Evolutionary conservation across 2,888 invertebrate species (phyloP), one percentile per base, ranked within the genome.

Genomic region (Escarpia spicata): DNA sequence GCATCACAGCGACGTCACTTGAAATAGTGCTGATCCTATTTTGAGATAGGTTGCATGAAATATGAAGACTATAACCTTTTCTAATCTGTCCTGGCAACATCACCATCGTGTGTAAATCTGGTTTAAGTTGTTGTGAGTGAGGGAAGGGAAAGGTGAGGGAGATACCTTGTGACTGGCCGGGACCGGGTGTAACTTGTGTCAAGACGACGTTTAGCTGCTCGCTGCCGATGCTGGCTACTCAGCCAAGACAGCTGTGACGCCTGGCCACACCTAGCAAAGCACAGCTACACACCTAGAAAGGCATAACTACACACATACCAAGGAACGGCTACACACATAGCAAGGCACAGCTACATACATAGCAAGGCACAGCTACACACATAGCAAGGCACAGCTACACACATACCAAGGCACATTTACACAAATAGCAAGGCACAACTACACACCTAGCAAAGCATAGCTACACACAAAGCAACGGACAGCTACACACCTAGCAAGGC

Each of bases 171-270:
- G 43, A 91, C 43, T 91, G 37, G 44, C 91, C 91, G 91, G 8
- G 15, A 43, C 43, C 43, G 44, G 31, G 43, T 26, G 44, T 91
- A 91, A 43, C 91, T 43, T 0, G 44, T 44, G 43, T 91, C 91
- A 31, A 44, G 43, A 43, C 44, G 91, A n/a, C 91, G 91, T 26
- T 31, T 91, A 26, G 75, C 75, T 31, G 43, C 91, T 91, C 91
- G 91, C 44, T 91, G 43, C 37, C 91, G 43, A 19, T 26, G 91
- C 91, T 91, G 91, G 91, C 91, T 91, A 37, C 37, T 44, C 26
- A 91, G 91, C 91, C 91, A 91, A 6, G 91, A 91, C 44, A 43
- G 43, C 44, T 91, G 91, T 31, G 91, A 91, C 26, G 91, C 43
- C 91, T 91, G 37, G 43, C 43, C 44, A 44, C 43, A 43, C 91